Base-by-base conservation (phyloP, 2,888 invertebrate species). In the Gisinianus flammeolus region DNA sequence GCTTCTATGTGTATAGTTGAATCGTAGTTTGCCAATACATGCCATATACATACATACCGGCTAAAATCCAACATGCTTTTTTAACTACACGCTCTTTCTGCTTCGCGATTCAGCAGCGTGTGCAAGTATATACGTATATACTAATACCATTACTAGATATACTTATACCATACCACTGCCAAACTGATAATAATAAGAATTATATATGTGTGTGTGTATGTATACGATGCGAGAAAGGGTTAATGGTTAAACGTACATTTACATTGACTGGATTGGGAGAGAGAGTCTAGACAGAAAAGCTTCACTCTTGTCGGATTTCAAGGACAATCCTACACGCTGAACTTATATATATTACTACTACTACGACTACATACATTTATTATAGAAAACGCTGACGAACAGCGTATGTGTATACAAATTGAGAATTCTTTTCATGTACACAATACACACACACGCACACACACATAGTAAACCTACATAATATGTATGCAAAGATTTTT, bases 251-350 rank as follows among this genome's bases (percentile, higher is more conserved):
- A 68, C 22, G 26, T 6, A 66, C 12, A 69, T 22, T 31, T 24
- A 35, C 22, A 31, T 35, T n/a, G 44, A 69, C 19, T 28, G 28
- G 16, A 26, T 66, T 24, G 69, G 54, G 30, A 67, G 52, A 54
- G 77, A 77, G 70, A 70, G 71, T 58, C 62, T 54, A 77, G 64
- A 70, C 70, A 77, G 70, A 58, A n/a, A 16, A 77, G 71, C 71
- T 64, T 58, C 26, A 44, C 77, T 71, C 77, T 71, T 54, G 77
- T 77, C 77, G 77, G 71, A 77, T 77, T 77, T 77, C 77, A 77
- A 77, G 77, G 77, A 62, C 77, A 77, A 66, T 71, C 77, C 77
- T 72, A 72, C 70, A 35, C 74, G 22, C 22, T 62, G 62, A 62
- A 22, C 26, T 22, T 26, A 62, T n/a, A n/a, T n/a, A n/a, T n/a